Conservation (phyloP, 2,888 invertebrate genomes). For the Macrophya annulata region DNA sequence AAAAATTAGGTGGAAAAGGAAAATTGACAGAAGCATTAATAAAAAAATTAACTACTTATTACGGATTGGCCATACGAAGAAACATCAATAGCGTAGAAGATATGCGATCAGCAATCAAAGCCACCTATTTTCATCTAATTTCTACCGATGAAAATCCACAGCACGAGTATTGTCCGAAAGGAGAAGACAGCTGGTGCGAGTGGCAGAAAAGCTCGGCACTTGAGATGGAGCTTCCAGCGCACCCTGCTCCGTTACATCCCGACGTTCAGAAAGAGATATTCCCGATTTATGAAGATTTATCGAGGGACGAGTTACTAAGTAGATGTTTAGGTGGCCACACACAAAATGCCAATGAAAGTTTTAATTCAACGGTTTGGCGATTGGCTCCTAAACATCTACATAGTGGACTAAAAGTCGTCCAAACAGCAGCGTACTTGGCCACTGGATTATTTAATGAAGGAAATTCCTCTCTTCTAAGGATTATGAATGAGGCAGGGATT, state of each 20-base stretch:
- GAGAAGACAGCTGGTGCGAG: constrained; percentile 65
- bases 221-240: constrained; percentile 36
- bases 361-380: constrained; percentile 59
- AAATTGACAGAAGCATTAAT: constrained; percentile 63
- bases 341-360: constrained; percentile 57
- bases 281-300: constrained; percentile 26
- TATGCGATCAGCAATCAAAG: constrained; percentile 65
- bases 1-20: constrained; percentile 65
- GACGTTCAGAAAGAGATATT: constrained; percentile 49
- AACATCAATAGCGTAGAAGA: constrained; percentile 63
- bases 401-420: constrained; percentile 54
- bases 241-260: constrained; percentile 42
- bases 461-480: constrained; percentile 43
- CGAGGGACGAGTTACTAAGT: constrained; percentile 19
- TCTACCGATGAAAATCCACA: constrained; percentile 65
- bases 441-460: constrained; percentile 26
- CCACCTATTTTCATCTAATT: constrained; percentile 62
- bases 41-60: too few species aligned
- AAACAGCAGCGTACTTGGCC: constrained; percentile 54
- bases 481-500: constrained; percentile 47
- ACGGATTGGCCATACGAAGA: constrained; percentile 66
- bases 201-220: constrained; percentile 61
- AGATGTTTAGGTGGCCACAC: constrained; percentile 55
- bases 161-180: constrained; percentile 66
- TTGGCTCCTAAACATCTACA: constrained; percentile 57